A percentile compares a stretch with the other conserved stretches of the same genome.
These are phyloP conservation scores for Coccyzus lansbergi DNA, from an alignment of 2,797 vertebrate genomes.

Conservation along the genomic window DNA sequence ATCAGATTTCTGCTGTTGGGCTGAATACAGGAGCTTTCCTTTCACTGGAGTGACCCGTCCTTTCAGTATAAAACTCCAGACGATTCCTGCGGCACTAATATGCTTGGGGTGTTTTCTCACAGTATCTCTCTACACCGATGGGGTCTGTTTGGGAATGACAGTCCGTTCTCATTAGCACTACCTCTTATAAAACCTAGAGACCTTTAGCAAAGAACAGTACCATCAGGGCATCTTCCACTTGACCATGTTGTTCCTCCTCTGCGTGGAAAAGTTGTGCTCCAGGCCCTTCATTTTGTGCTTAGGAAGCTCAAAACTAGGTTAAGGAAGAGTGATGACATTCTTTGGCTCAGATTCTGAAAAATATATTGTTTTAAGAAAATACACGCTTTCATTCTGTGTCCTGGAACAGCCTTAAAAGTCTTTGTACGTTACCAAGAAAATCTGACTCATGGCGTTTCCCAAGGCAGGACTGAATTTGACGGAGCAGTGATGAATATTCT, in stretches of 20 bases:
- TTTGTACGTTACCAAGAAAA: background rate
- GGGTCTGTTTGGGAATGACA: background rate
- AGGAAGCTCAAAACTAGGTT: background rate
- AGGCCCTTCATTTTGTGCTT: background rate
- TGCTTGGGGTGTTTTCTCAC: background rate
- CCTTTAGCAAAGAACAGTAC: background rate
- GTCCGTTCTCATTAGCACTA: background rate
- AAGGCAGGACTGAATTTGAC: conserved; percentile 1
- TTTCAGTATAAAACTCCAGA: background rate
- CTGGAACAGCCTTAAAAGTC: background rate
- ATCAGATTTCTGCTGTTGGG: background rate
- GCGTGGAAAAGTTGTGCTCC: background rate
- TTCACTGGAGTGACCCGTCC: background rate
- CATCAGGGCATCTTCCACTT: background rate
- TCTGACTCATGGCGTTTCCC: conserved; percentile 1
- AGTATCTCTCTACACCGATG: background rate
- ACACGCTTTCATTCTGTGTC: background rate
- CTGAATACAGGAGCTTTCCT: background rate
- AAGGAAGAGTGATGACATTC: background rate
- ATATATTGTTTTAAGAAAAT: background rate
- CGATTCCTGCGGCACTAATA: background rate
- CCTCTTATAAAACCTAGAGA: background rate
- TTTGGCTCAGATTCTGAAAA: background rate
- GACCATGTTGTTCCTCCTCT: background rate
- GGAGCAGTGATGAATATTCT: conserved; percentile 8